Evolutionary conservation across 2,113 vertebrate species (phyloP), one percentile per base, ranked within the genome.

Genomic region (Holacanthus passer): DNA sequence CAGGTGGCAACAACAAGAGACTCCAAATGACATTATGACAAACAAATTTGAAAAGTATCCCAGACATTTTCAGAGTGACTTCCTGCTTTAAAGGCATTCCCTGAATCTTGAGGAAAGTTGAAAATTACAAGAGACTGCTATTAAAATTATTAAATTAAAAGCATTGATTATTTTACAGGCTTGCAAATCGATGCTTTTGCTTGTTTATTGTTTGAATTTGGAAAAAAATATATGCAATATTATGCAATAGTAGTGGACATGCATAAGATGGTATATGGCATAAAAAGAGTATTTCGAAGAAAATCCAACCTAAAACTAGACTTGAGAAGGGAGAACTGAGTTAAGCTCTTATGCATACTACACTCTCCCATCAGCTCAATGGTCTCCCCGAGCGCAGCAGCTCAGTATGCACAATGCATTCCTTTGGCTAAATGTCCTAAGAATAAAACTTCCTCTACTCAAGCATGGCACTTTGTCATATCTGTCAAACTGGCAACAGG

Each of bases 391-490:
- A 55, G 17, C 7, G 20, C n/a, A 71, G 39, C 39, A 43, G 56
- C 52, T 81, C 55, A 56, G 43, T 60, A 20, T 68, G 45, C 71
- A 71, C 50, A 76, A 65, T 56, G 72, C 79, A 75, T 81, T 83
- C 75, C 60, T 69, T 22, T 17, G 14, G 60, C 68, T 47, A 45
- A 84, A 71, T 58, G 55, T 71, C 70, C 75, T 14, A 59, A 79
- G 70, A 77, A 83, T 73, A 70, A 71, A 82, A 69, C 68, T 82
- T 86, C 78, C 74, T 83, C 70, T 63, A 37, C 62, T 76, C 41
- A 41, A 84, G 73, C 24, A 45, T 39, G 41, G 55, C 84, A 89
- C 74, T 91, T 83, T 69, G 70, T 85, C 80, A 63, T 71, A 55
- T 58, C 63, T 64, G 80, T 59, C 79, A 68, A n/a, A 60, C 20